Conservation (phyloP, 1,140 invertebrate species). For the Gryon sp. region DNA sequence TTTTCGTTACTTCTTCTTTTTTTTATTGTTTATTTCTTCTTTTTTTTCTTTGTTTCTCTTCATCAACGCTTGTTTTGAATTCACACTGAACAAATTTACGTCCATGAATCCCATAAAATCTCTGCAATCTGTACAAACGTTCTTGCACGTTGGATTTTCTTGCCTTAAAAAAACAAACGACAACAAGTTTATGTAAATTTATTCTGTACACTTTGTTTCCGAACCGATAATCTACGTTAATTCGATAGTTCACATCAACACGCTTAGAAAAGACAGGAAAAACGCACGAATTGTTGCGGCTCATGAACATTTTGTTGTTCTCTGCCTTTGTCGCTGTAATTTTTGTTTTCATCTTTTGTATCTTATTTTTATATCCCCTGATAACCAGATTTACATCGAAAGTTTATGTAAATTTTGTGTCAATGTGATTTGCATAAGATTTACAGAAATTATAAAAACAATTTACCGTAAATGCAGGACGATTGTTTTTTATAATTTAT, state of each 20-base stretch:
- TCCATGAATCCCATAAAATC: conserved; percentile 59
- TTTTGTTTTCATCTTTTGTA: too few relatives aligned
- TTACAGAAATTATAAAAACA: too few relatives aligned
- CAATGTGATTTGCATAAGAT: too few relatives aligned
- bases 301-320: conserved; percentile 11
- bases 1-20: conserved; percentile 12
- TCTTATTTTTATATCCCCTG: too few relatives aligned
- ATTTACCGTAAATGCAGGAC: too few relatives aligned
- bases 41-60: too few relatives aligned
- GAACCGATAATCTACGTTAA: conserved; percentile 39
- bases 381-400: too few relatives aligned
- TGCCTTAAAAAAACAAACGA: conserved; percentile 47
- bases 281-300: conserved; percentile 9
- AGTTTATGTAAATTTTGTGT: too few relatives aligned
- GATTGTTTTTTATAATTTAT: too few relatives aligned
- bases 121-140: conserved; percentile 60
- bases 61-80: conserved; percentile 5
- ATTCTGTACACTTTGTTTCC: conserved; percentile 48
- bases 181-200: conserved; percentile 47
- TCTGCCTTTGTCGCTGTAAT: background rate
- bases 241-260: conserved; percentile 44
- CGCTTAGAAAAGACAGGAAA: conserved; percentile 41
- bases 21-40: background rate
- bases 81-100: conserved; percentile 57
- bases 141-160: conserved; percentile 48